These are phyloP conservation scores for Chunga burmeisteri DNA, from an alignment of 2,113 vertebrate species.

Conservation along the genomic window DNA sequence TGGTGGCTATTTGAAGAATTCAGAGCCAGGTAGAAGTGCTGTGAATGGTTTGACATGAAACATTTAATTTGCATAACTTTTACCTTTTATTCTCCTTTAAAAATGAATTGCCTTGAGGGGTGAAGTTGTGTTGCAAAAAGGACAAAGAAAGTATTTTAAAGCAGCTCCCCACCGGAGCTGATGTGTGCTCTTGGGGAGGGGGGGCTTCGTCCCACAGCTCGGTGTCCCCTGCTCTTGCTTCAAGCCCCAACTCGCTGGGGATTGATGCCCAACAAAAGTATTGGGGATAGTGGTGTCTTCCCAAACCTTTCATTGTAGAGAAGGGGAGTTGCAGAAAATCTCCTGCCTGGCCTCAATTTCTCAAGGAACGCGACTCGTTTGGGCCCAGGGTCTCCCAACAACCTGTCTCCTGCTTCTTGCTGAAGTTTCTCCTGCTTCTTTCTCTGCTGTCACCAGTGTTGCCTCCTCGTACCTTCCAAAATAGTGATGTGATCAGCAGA, in stretches of 20 bases:
- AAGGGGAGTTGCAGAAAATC: background rate
- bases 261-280: background rate
- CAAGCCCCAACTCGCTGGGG: background rate
- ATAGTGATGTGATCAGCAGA: background rate
- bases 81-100: background rate
- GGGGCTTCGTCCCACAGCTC: background rate
- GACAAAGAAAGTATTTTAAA: background rate
- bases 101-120: background rate
- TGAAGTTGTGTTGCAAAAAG: background rate
- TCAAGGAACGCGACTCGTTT: background rate
- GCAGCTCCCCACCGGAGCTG: background rate
- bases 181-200: accelerated
- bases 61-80: background rate
- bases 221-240: background rate
- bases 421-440: background rate
- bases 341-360: background rate
- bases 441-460: background rate
- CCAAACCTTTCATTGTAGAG: background rate
- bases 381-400: background rate
- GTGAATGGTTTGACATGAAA: background rate
- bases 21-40: background rate
- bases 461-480: background rate
- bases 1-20: background rate
- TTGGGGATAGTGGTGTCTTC: background rate
- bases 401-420: background rate